Evolutionary conservation across 2,797 vertebrate genomes (phyloP).

Genomic region (Eurystomus glaucurus): DNA sequence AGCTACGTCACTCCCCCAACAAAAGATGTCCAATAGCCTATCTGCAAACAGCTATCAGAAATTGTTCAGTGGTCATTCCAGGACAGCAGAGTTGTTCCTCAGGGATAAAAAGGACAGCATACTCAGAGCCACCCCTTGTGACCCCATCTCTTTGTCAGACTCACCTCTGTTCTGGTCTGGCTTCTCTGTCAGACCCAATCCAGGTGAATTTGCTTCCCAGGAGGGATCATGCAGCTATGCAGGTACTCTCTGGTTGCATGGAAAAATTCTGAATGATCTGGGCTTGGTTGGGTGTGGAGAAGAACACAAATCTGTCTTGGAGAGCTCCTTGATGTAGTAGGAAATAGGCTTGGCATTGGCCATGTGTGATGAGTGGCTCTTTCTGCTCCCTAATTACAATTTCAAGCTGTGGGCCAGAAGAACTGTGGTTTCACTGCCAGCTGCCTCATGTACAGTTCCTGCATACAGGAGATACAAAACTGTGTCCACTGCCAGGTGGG

Average conservation of each 20-base stretch:
- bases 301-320: neutral
- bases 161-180: neutral
- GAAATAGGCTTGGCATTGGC: neutral
- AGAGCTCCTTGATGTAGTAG: neutral
- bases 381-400: neutral
- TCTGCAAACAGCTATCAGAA: neutral
- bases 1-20: rapidly evolving
- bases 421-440: neutral
- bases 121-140: neutral
- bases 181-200: rapidly evolving
- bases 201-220: neutral
- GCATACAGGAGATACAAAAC: neutral
- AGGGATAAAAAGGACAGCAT: neutral
- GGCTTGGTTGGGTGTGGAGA: constrained; percentile 28
- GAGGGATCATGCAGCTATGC: neutral
- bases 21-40: neutral
- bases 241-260: neutral
- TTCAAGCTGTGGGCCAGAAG: neutral
- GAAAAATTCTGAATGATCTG: constrained; percentile 34
- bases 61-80: neutral
- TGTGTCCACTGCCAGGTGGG: neutral
- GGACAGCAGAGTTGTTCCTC: neutral
- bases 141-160: neutral
- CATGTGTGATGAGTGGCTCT: rapidly evolving
- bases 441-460: neutral